Percentiles rank a stretch among this genome's conserved stretches.
phyloP scores from a whole-genome alignment of 2,113 vertebrate genomes.

The Pagrus major region DNA sequence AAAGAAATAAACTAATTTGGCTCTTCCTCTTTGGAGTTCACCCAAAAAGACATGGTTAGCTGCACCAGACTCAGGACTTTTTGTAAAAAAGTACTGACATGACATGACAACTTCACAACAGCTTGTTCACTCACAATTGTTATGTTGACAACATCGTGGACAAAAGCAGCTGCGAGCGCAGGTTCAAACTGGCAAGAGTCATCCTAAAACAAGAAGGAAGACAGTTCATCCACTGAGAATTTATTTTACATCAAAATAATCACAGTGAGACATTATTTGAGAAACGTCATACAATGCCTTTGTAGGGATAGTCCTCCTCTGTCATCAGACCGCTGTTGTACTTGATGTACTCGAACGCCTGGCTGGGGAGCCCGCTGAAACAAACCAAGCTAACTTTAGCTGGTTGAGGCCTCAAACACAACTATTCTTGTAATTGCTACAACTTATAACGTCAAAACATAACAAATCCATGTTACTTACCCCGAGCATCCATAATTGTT shows the following conservation, averaged over 20 bases:
- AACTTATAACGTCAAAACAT: not conserved
- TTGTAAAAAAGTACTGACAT: not conserved
- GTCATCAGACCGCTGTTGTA: constrained; percentile 91
- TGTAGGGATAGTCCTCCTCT: constrained; percentile 89
- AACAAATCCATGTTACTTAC: constrained; percentile 64
- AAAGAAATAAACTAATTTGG: not conserved
- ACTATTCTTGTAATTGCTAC: not conserved
- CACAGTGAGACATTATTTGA: not conserved
- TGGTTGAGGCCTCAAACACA: not conserved
- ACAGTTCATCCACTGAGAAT: not conserved
- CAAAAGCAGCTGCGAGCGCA: constrained; percentile 85
- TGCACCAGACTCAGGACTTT: not conserved
- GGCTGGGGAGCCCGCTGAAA: constrained; percentile 91
- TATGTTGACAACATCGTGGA: constrained; percentile 90
- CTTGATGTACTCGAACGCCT: constrained; percentile 92
- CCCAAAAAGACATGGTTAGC: not conserved
- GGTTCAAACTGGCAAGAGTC: constrained; percentile 86
- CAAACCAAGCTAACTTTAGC: not conserved
- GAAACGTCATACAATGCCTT: constrained; percentile 78
- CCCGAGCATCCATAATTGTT: constrained; percentile 91
- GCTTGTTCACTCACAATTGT: constrained; percentile 82
- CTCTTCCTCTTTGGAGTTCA: not conserved
- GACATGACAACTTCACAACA: not conserved
- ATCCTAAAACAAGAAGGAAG: constrained; percentile 74
- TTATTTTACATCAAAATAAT: not conserved